Base-by-base conservation (phyloP, 2,113 vertebrate species). In the Nothocercus nigrocapillus region DNA sequence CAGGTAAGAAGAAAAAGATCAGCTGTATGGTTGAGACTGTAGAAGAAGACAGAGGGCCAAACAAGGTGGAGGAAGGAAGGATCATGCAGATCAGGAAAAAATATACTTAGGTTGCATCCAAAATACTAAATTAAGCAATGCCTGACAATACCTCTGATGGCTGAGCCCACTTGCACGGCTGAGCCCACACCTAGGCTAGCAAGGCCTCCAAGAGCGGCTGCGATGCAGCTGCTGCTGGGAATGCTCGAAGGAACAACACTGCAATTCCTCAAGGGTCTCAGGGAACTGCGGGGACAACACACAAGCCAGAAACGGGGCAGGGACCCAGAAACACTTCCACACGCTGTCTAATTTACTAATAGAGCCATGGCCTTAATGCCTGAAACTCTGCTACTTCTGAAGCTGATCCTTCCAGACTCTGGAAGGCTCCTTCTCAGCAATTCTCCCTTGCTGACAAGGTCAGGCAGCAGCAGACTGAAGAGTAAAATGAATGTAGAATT, bases 381-480 rank as follows among this genome's bases (percentile, higher is more conserved):
- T 91, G 87, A 94, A 94, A 90, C 53, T 81, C 72, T 92, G 86
- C 36, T 64, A 58, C 73, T 87, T 94, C 84, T 96, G 63, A 92
- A 87, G 88, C 14, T 63, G 56, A 75, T 78, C 53, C 56, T 75
- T 86, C 51, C 74, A 89, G 84, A 58, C 70, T 94, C 89, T 82
- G 8, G 0, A 38, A 64, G 67, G 70, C 86, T 81, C 86, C 93
- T 94, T 94, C 89, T 62, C 87, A 81, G 89, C 94, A 95, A 89
- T 89, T 94, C 74, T 94, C 34, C 77, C 91, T 96, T 92, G 83
- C 92, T 93, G 95, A 93, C 94, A 96, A 97, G 92, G 95, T 96
- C 95, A 96, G 47, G 86, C 11, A 87, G 85, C 85, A 88, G 64
- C 77, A 92, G 42, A 32, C 38, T 47, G 66, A 89, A 87, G 47